These are phyloP conservation scores for Paedocypris micromegethes DNA, from an alignment of 2,797 vertebrate genomes.

Conservation along the genomic window DNA sequence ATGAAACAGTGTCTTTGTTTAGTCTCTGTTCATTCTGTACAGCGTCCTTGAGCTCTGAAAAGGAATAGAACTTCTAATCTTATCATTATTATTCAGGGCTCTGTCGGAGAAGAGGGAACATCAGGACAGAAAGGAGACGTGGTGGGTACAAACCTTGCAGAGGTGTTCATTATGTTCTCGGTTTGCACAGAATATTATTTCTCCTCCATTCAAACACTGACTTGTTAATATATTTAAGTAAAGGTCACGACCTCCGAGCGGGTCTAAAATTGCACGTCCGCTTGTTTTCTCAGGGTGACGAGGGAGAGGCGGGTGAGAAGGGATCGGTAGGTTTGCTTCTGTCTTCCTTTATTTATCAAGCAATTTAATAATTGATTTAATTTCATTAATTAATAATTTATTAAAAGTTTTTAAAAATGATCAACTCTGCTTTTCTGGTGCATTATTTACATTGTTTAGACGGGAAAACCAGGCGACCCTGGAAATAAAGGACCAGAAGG, in stretches of 20 bases:
- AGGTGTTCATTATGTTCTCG: neutral
- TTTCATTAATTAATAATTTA: too few relatives aligned
- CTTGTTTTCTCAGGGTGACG: constrained; percentile 75
- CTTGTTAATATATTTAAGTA: constrained; percentile 1
- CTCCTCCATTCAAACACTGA: neutral
- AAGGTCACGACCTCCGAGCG: neutral
- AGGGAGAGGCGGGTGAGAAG: constrained; percentile 84
- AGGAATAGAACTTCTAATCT: neutral
- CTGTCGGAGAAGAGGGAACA: constrained; percentile 82
- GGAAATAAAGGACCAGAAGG: constrained; percentile 88
- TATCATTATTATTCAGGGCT: constrained; percentile 67
- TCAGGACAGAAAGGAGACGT: constrained; percentile 79
- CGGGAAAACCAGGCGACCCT: constrained; percentile 82
- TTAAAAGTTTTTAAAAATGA: too few relatives aligned
- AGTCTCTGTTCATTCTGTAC: too few relatives aligned
- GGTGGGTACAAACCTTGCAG: constrained; percentile 65
- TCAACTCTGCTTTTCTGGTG: too few relatives aligned
- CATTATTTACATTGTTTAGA: constrained; percentile 57
- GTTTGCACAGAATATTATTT: neutral
- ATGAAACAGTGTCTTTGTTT: too few relatives aligned
- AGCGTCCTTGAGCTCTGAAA: too few relatives aligned
- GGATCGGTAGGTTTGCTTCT: constrained; percentile 80
- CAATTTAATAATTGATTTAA: too few relatives aligned
- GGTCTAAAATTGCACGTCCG: neutral
- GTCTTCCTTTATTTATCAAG: too few relatives aligned